These are phyloP conservation scores for Leucoraja erinaceus DNA, from an alignment of 2,113 vertebrate genomes.

Conservation along the genomic window DNA sequence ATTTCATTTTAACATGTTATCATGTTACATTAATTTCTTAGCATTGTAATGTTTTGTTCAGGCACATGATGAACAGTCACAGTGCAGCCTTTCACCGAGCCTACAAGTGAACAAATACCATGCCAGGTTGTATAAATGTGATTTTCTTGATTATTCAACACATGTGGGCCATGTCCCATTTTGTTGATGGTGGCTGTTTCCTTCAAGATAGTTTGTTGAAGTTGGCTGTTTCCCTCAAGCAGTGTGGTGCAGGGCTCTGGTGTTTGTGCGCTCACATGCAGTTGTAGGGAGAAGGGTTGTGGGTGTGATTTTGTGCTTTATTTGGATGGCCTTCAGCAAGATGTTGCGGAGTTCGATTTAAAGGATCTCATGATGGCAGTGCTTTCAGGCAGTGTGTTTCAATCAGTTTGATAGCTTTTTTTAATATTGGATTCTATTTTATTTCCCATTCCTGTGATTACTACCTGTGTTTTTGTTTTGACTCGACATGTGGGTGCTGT, in stretches of 20 bases:
- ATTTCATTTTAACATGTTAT: no score
- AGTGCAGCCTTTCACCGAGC: not conserved
- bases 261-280: no score
- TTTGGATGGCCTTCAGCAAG: not conserved
- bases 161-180: no score
- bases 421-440: constrained; percentile 10
- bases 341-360: not conserved
- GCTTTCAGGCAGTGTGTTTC: not conserved
- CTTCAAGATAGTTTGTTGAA: no score
- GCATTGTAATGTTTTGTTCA: not conserved
- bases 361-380: no score
- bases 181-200: no score
- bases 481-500: not conserved
- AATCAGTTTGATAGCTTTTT: not conserved
- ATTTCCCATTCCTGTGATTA: not conserved
- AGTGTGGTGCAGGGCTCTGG: no score
- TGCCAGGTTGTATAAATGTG: not conserved
- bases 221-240: no score
- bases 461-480: no score
- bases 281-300: no score
- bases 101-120: not conserved
- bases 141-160: not conserved
- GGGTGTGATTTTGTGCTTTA: not conserved
- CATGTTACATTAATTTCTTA: not conserved
- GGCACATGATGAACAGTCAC: no score